Evolutionary conservation across 2,113 vertebrate genomes (phyloP).

Genomic region (Fregetta grallaria): DNA sequence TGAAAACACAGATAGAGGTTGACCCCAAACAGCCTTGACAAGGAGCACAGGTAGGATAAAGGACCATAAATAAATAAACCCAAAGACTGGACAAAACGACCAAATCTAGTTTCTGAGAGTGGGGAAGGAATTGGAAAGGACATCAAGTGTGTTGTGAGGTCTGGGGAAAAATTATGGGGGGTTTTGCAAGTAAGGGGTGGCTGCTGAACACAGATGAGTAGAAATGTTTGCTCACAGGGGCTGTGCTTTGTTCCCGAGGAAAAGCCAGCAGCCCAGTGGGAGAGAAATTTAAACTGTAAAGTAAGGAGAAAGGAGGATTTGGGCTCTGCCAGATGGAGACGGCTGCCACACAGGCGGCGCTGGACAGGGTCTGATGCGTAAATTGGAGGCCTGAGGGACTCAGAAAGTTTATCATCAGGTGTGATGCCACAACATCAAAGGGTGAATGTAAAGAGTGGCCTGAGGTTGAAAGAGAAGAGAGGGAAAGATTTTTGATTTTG

Average conservation of each 20-base stretch:
- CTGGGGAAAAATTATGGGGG: background rate
- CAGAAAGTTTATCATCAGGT: background rate
- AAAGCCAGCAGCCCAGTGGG: background rate
- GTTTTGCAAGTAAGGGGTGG: background rate
- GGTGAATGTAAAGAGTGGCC: background rate
- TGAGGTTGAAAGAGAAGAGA: background rate
- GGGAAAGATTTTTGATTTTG: background rate
- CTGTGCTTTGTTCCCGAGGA: background rate
- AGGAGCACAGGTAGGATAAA: background rate
- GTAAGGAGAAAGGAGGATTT: slow-evolving; percentile 24
- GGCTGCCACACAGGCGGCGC: fast-evolving
- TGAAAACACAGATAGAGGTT: background rate
- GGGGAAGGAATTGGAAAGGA: background rate
- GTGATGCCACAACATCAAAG: background rate
- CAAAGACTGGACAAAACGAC: background rate
- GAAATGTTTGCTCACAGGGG: background rate
- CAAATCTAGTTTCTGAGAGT: background rate
- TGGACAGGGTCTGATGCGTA: background rate
- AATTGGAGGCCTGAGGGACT: background rate
- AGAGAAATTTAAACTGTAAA: slow-evolving; percentile 26
- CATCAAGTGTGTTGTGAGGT: background rate
- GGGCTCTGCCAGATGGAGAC: background rate
- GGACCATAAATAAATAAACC: background rate
- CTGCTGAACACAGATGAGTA: background rate
- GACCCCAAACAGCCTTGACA: background rate